Evolutionary conservation across 2,113 vertebrate genomes (phyloP).

Genomic region (Origma solitaria): DNA sequence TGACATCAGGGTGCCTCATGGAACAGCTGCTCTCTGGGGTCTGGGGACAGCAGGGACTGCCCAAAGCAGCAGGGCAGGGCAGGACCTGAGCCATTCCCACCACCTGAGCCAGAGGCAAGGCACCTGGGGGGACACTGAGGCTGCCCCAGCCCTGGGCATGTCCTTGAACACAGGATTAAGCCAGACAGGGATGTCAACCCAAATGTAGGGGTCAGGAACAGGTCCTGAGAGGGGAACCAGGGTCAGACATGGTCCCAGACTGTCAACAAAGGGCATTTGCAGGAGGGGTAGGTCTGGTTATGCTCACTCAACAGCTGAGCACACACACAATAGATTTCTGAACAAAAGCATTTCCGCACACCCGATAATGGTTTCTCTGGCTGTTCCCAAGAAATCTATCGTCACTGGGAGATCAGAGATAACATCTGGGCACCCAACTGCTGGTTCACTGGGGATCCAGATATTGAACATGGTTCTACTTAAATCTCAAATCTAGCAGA

Average conservation of each 20-base stretch:
- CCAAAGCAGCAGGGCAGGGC: not conserved
- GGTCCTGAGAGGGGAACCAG: no score
- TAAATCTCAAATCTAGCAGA: not conserved
- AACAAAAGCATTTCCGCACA: not conserved
- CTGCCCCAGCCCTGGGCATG: not conserved
- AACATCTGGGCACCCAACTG: not conserved
- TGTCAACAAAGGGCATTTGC: not conserved
- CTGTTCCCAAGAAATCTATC: not conserved
- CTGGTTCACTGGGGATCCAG: not conserved
- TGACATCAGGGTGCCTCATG: accelerated
- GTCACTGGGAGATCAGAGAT: not conserved
- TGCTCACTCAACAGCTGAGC: not conserved
- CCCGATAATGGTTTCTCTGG: not conserved
- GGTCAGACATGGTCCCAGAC: not conserved
- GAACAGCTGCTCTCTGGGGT: not conserved
- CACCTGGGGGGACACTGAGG: accelerated
- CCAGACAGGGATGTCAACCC: not conserved
- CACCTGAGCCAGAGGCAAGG: not conserved
- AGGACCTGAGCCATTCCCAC: not conserved
- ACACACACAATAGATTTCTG: not conserved
- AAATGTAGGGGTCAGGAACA: not conserved
- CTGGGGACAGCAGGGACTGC: not conserved
- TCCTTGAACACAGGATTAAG: not conserved
- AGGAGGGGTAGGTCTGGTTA: not conserved
- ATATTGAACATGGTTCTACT: not conserved